These are phyloP conservation scores for Ophion obscuratus DNA, from an alignment of 2,888 invertebrate genomes.

Conservation along the genomic window DNA sequence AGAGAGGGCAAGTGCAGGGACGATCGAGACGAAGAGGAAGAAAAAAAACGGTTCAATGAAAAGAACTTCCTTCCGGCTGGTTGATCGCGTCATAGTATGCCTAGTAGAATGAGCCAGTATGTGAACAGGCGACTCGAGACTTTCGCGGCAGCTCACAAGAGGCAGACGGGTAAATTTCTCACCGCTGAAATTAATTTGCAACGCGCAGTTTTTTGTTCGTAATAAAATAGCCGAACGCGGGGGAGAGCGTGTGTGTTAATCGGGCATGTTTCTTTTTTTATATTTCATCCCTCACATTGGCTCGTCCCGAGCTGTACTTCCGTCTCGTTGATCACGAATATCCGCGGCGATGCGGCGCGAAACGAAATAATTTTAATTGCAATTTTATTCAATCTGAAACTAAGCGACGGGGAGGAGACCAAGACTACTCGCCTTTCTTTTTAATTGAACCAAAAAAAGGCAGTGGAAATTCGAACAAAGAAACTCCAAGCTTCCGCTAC, in stretches of 20 bases:
- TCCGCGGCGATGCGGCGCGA: neutral
- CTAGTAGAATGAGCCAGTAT: slow-evolving; percentile 39
- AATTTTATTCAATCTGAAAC: slow-evolving; percentile 38
- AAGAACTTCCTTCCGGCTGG: slow-evolving; percentile 45
- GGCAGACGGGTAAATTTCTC: neutral
- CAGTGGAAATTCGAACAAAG: neutral
- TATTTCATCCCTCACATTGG: slow-evolving; percentile 1
- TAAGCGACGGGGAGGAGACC: neutral
- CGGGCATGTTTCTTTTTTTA: slow-evolving; percentile 32
- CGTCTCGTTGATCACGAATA: slow-evolving; percentile 65
- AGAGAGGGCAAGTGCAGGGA: neutral
- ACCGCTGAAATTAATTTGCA: slow-evolving; percentile 48
- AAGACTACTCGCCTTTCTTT: too few species aligned
- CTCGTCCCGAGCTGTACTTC: slow-evolving; percentile 36
- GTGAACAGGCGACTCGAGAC: slow-evolving; percentile 20
- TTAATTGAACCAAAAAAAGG: too few species aligned
- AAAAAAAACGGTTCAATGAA: slow-evolving; percentile 12
- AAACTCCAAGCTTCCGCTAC: too few species aligned
- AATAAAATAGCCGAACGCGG: slow-evolving; percentile 30
- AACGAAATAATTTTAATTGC: slow-evolving; percentile 51
- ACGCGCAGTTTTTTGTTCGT: slow-evolving; percentile 35
- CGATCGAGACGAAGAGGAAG: slow-evolving; percentile 7
- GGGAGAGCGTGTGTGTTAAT: slow-evolving; percentile 30
- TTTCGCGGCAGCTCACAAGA: slow-evolving; percentile 12
- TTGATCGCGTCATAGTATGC: slow-evolving; percentile 41